These are phyloP conservation scores for Drosophila austrosaltans DNA, from an alignment of 2,888 invertebrate genomes.

Conservation along the genomic window DNA sequence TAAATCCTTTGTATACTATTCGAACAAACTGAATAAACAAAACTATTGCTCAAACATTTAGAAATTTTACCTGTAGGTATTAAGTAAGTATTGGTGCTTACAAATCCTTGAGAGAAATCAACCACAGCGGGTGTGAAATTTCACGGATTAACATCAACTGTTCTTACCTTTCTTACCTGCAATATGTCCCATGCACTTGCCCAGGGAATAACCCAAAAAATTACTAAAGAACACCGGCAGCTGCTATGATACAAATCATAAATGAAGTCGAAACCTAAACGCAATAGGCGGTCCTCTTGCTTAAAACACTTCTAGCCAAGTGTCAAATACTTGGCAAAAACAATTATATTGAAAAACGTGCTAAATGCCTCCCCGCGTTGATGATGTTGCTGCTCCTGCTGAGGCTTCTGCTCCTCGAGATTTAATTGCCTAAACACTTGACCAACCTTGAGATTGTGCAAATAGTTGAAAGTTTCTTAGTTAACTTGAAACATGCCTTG, in stretches of 20 bases:
- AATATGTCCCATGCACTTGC: slow-evolving; percentile 20
- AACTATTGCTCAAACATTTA: not conserved
- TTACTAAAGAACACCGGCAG: slow-evolving; percentile 19
- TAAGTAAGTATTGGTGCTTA: slow-evolving; percentile 5
- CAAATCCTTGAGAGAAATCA: slow-evolving; percentile 51
- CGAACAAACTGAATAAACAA: slow-evolving; percentile 4
- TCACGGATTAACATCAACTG: slow-evolving; percentile 55
- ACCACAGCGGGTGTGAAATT: slow-evolving; percentile 73
- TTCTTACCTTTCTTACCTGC: slow-evolving; percentile 42
- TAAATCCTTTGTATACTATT: slow-evolving; percentile 12
- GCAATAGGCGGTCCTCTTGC: slow-evolving; percentile 43
- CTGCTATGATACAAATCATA: slow-evolving; percentile 22
- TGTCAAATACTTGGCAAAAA: slow-evolving; percentile 43
- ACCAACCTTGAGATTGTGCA: slow-evolving; percentile 39
- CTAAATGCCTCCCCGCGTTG: slow-evolving; percentile 42
- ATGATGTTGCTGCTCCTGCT: too few relatives aligned
- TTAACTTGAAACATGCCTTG: slow-evolving; percentile 17
- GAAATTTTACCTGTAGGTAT: not conserved
- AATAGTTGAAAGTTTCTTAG: slow-evolving; percentile 1
- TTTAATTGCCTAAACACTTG: slow-evolving; percentile 44
- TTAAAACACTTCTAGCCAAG: slow-evolving; percentile 42
- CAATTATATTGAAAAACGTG: slow-evolving; percentile 29
- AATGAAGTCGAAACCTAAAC: slow-evolving; percentile 26
- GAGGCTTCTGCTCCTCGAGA: slow-evolving; percentile 13
- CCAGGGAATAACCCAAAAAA: slow-evolving; percentile 10